Base-by-base conservation (phyloP, 2,888 invertebrate species). In the Sipunculus nudus region DNA sequence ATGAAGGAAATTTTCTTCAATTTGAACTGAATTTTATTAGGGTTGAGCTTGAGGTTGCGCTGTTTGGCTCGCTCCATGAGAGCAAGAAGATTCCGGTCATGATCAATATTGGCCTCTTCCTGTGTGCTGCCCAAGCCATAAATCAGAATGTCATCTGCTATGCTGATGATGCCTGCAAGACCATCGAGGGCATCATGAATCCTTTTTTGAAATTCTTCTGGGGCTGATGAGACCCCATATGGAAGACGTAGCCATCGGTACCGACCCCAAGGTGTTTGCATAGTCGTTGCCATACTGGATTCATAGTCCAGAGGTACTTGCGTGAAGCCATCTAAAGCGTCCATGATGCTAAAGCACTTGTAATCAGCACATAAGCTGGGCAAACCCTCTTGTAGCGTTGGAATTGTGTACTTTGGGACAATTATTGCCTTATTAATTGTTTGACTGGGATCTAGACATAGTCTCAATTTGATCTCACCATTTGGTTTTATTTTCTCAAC, bases 401-500 rank as follows among this genome's bases (percentile, higher is more conserved):
- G 57, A 5, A 57, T 50, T 25, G 38, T 49, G 32, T 28, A 57
- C 19, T 29, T 2, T 5, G 50, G 47, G 19, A 54, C 8, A 19
- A 57, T 6, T 6, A 57, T 57, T 13, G 57, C 50, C 29, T 40
- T 50, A 26, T 57, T 57, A 8, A 57, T 26, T 13, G 57, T 57
- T 32, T 57, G 57, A 35, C 57, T 57, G 29, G 57, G 57, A 29
- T 57, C 57, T 23, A 41, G 52, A 35, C 57, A 57, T 49, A 57
- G 23, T 13, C 57, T 25, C 23, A 57, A 31, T 23, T 55, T 55
- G 13, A 35, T 49, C n/a, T 16, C 16, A 23, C 49, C 49, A 46
- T 47, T 38, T 47, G 47, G 55, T 21, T 6, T 55, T 48, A 16
- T 16, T 47, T 25, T 55, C 2, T 39, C 39, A 6, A 26, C 26